Evolutionary conservation across 2,888 invertebrate genomes (phyloP).

Genomic region (Seira musarum): DNA sequence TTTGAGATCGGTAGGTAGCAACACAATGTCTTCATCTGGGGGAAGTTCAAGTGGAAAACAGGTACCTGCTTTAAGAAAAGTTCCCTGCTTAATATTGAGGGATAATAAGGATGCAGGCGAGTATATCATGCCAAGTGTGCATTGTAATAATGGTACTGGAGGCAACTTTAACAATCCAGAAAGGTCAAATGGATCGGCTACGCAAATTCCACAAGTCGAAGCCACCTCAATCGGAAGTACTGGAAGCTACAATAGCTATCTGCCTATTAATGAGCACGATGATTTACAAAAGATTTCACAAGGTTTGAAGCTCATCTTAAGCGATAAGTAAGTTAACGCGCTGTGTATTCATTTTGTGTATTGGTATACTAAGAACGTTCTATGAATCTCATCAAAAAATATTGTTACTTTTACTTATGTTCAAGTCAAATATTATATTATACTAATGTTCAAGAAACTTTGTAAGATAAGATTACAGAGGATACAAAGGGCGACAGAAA

Average conservation of each 20-base stretch:
- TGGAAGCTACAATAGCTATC: conserved; percentile 31
- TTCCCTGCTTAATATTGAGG: conserved; percentile 6
- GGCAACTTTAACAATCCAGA: background rate
- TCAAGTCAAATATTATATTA: too few species aligned
- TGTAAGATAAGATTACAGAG: too few species aligned
- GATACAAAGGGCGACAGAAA: too few species aligned
- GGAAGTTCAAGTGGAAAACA: conserved; percentile 30
- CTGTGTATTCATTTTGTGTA: too few species aligned
- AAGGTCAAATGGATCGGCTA: background rate
- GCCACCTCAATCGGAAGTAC: background rate
- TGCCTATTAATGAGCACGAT: conserved; percentile 48
- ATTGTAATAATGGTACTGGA: conserved; percentile 21
- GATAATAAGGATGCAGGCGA: conserved; percentile 28
- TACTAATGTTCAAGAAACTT: too few species aligned
- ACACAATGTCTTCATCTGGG: conserved; percentile 28
- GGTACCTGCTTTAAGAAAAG: conserved; percentile 23
- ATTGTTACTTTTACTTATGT: too few species aligned
- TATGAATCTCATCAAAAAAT: too few species aligned
- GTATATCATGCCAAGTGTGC: conserved; percentile 42
- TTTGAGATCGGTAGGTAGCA: conserved; percentile 42
- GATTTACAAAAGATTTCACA: conserved; percentile 48
- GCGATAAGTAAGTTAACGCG: too few species aligned
- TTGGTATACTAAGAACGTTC: too few species aligned
- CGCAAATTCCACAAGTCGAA: background rate
- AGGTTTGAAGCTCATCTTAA: conserved; percentile 39